phyloP scores from a whole-genome alignment of 1,140 invertebrate genomes.

The Zaprionus davidi region DNA sequence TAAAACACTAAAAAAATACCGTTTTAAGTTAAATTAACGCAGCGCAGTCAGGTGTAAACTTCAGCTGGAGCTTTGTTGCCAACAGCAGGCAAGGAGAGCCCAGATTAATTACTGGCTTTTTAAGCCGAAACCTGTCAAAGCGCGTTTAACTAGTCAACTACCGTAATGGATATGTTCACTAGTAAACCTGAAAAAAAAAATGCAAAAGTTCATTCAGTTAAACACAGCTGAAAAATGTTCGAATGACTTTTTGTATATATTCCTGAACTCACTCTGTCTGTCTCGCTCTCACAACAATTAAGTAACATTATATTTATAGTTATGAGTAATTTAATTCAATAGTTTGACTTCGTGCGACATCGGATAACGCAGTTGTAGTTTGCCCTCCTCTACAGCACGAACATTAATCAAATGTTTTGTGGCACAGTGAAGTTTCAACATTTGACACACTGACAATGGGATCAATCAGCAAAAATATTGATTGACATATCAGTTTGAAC shows the following conservation, averaged over 20 bases:
- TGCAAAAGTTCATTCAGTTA: background rate
- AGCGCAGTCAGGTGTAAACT: background rate
- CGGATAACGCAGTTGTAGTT: constrained; percentile 20
- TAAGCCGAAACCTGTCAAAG: background rate
- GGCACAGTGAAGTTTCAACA: constrained; percentile 42
- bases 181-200: background rate
- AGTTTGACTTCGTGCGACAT: constrained; percentile 14
- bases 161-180: background rate
- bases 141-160: too few species aligned
- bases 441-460: constrained; percentile 60
- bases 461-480: constrained; percentile 69
- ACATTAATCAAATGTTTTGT: constrained; percentile 44
- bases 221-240: background rate
- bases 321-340: background rate
- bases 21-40: background rate
- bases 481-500: constrained; percentile 68
- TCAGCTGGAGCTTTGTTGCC: background rate
- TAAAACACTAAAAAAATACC: background rate
- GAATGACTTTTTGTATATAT: background rate
- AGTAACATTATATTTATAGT: constrained; percentile 27
- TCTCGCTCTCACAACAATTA: background rate
- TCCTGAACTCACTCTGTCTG: background rate
- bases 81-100: background rate
- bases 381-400: background rate
- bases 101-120: background rate